Conservation (phyloP, 2,888 invertebrate genomes). For the Aleiodes alternator region DNA sequence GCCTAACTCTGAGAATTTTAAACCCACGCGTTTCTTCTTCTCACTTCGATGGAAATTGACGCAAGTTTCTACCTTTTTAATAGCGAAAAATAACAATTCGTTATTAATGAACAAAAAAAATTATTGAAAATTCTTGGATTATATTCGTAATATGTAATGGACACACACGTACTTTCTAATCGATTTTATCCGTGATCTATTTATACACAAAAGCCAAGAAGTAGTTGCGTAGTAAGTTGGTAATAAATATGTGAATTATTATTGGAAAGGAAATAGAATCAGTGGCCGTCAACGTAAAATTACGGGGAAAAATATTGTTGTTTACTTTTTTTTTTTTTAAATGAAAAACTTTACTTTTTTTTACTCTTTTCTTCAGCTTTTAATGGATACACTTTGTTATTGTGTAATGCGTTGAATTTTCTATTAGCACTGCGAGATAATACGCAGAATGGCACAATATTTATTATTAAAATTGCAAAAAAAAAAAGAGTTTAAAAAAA, state of each 20-base stretch:
- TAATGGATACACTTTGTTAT: slow-evolving; percentile 2
- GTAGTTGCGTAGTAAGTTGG: slow-evolving; percentile 9
- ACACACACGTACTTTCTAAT: slow-evolving; percentile 42
- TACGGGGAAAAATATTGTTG: not conserved
- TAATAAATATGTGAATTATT: slow-evolving; percentile 22
- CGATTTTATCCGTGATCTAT: slow-evolving; percentile 45
- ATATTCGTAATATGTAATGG: not conserved
- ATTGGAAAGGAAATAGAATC: slow-evolving; percentile 30
- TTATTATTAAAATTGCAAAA: not conserved
- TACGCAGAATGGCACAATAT: too few relatives aligned
- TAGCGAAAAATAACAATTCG: not conserved
- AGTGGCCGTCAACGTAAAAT: slow-evolving; percentile 12
- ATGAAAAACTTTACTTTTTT: too few relatives aligned
- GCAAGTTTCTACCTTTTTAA: not conserved
- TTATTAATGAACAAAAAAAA: not conserved
- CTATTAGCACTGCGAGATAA: too few relatives aligned
- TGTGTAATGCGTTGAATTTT: slow-evolving; percentile 4
- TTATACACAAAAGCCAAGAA: slow-evolving; percentile 34
- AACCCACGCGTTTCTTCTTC: not conserved
- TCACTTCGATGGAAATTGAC: not conserved
- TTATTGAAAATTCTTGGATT: slow-evolving; percentile 17
- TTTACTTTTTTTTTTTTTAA: too few relatives aligned
- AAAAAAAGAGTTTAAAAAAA: not conserved
- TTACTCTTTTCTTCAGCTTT: too few relatives aligned
- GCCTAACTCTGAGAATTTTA: not conserved